Percentiles rank a stretch among this genome's conserved stretches.
Evolutionary conservation across 2,888 invertebrate genomes (phyloP).

Genomic region (Pseudococcus jackbeardsleyi): DNA sequence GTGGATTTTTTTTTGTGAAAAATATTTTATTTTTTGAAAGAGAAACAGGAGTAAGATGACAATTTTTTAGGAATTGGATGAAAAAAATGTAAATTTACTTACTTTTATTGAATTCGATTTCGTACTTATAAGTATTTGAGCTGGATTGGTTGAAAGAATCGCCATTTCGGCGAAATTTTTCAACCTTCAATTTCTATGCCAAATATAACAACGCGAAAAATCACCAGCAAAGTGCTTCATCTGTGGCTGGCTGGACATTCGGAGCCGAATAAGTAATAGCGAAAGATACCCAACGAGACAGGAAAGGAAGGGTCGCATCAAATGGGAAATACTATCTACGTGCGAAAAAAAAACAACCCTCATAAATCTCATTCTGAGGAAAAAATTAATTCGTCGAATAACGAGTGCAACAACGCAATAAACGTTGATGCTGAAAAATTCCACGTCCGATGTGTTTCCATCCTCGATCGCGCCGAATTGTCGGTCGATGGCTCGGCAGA

Average conservation of each 20-base stretch:
- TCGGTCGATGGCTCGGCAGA: not conserved
- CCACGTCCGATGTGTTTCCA: not conserved
- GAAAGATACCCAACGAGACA: not conserved
- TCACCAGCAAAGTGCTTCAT: not conserved
- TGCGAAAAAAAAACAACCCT: not conserved
- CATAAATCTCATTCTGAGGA: not conserved
- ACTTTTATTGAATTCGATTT: too few species aligned
- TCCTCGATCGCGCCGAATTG: not conserved
- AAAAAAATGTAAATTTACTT: too few species aligned
- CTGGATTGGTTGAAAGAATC: not conserved
- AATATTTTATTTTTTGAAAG: too few species aligned
- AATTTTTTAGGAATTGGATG: too few species aligned
- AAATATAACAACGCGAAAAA: not conserved
- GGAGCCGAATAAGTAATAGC: not conserved
- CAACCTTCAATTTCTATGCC: not conserved
- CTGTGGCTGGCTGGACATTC: not conserved
- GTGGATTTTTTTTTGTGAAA: too few species aligned
- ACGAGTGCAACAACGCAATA: not conserved
- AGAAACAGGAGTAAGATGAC: too few species aligned
- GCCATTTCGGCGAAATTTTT: not conserved
- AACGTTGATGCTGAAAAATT: not conserved
- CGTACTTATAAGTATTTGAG: too few species aligned
- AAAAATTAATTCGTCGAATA: conserved; percentile 9
- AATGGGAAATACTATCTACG: not conserved
- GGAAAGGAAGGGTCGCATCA: not conserved